Percentiles rank a stretch among this genome's conserved stretches.
phyloP scores from a whole-genome alignment of 2,888 invertebrate genomes.

The Falcaria lacertinaria region DNA sequence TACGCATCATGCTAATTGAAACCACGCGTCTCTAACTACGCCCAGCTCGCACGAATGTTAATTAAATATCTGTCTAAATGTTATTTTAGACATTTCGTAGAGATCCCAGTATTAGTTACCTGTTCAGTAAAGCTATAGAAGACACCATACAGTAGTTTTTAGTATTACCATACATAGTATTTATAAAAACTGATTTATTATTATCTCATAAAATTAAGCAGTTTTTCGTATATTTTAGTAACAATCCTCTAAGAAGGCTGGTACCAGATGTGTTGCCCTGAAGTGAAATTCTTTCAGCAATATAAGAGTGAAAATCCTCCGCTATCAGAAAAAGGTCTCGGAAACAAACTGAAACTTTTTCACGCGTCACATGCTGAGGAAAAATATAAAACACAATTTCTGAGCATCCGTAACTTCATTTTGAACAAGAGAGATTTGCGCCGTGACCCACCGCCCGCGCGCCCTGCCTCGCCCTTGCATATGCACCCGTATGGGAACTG shows the following conservation, averaged over 20 bases:
- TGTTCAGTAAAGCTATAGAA: too few relatives aligned
- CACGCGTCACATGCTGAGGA: constrained; percentile 48
- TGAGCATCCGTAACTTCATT: constrained; percentile 68
- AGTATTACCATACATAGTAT: too few relatives aligned
- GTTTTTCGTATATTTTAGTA: too few relatives aligned
- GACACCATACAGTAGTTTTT: too few relatives aligned
- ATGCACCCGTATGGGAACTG: constrained; percentile 48
- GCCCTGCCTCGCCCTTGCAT: constrained; percentile 42
- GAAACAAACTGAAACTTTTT: constrained; percentile 56
- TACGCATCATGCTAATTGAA: constrained; percentile 49
- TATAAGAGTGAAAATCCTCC: constrained; percentile 8
- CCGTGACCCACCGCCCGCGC: constrained; percentile 26
- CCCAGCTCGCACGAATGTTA: constrained; percentile 25
- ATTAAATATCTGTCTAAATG: background rate
- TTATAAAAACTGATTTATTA: too few relatives aligned
- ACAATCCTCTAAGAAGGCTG: background rate
- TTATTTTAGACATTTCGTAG: background rate
- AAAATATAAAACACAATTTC: constrained; percentile 68
- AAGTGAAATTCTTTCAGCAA: background rate
- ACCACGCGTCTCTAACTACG: constrained; percentile 21
- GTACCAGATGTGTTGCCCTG: background rate
- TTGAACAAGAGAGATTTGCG: constrained; percentile 63
- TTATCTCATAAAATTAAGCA: too few relatives aligned
- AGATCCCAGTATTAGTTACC: too few relatives aligned
- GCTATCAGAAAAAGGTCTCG: constrained; percentile 34